Percentiles rank a stretch among this genome's conserved stretches.
These are phyloP conservation scores for Cenopis cana DNA, from an alignment of 2,888 invertebrate species.

Conservation along the genomic window DNA sequence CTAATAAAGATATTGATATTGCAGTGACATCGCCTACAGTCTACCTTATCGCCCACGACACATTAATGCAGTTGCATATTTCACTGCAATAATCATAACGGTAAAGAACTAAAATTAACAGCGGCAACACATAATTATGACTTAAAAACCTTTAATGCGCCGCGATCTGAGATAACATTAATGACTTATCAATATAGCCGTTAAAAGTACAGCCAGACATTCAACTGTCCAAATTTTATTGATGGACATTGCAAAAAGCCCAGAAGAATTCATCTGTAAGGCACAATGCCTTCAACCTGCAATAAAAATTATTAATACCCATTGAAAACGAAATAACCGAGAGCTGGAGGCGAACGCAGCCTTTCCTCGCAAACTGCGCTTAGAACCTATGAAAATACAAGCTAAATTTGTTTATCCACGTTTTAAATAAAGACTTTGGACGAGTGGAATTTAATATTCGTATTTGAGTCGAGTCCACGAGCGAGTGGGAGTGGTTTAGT, in stretches of 20 bases:
- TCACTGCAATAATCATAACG: conserved; percentile 35
- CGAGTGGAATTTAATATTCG: conserved; percentile 84
- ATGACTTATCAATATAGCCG: conserved; percentile 70
- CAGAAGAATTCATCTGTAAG: conserved; percentile 66
- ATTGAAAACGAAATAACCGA: conserved; percentile 68
- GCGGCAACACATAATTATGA: conserved; percentile 61
- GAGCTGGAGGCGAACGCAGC: conserved; percentile 54
- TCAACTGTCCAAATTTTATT: conserved; percentile 81
- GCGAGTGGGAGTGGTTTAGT: conserved; percentile 81
- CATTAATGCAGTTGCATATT: conserved; percentile 7
- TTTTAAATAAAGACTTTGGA: conserved; percentile 78
- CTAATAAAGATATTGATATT: not conserved
- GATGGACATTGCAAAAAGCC: conserved; percentile 75
- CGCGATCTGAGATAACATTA: conserved; percentile 70
- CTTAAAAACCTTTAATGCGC: conserved; percentile 64
- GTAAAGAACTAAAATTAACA: conserved; percentile 50
- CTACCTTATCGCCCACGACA: not conserved
- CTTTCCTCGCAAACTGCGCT: conserved; percentile 62
- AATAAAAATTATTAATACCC: conserved; percentile 82
- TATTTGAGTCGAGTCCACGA: conserved; percentile 72
- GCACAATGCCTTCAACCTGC: conserved; percentile 78
- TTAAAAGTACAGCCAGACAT: conserved; percentile 71
- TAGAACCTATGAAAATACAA: conserved; percentile 67
- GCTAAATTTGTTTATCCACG: conserved; percentile 67
- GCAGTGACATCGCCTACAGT: not conserved